A percentile compares a stretch with the other conserved stretches of the same genome.
phyloP scores from a whole-genome alignment of 1,140 invertebrate species.

The Cataglyphis hispanica region DNA sequence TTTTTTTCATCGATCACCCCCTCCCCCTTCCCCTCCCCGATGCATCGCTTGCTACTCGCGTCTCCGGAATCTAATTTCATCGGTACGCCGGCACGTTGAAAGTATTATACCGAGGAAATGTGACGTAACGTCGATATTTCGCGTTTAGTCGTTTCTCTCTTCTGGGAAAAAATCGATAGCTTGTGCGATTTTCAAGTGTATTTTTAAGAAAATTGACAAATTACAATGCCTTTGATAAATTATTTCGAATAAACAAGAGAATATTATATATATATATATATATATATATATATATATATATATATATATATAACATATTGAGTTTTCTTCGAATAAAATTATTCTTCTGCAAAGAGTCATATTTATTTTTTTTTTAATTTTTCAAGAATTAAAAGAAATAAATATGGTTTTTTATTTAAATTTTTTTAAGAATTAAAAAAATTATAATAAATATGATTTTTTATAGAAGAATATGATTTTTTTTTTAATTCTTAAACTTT shows the following conservation, averaged over 20 bases:
- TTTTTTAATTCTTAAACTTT: too few relatives aligned
- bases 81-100: constrained; percentile 73
- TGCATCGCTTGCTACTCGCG: constrained; percentile 77
- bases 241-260: background rate
- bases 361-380: too few relatives aligned
- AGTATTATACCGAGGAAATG: constrained; percentile 76
- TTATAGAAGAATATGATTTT: background rate
- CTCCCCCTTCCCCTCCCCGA: constrained; percentile 39
- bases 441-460: background rate
- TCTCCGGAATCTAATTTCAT: constrained; percentile 76
- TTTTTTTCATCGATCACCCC: constrained; percentile 80
- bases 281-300: too few relatives aligned
- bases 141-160: constrained; percentile 69
- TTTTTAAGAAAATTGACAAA: constrained; percentile 39
- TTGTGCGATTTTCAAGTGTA: constrained; percentile 36
- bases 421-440: too few relatives aligned
- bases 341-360: too few relatives aligned
- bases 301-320: too few relatives aligned
- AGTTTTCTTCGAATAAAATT: too few relatives aligned
- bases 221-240: constrained; percentile 5
- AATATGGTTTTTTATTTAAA: too few relatives aligned
- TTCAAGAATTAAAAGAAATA: too few relatives aligned
- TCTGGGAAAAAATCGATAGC: constrained; percentile 35
- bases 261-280: too few relatives aligned
- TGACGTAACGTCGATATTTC: constrained; percentile 74